Base-by-base conservation (phyloP, 2,888 invertebrate genomes). In the Lysandra bellargus region DNA sequence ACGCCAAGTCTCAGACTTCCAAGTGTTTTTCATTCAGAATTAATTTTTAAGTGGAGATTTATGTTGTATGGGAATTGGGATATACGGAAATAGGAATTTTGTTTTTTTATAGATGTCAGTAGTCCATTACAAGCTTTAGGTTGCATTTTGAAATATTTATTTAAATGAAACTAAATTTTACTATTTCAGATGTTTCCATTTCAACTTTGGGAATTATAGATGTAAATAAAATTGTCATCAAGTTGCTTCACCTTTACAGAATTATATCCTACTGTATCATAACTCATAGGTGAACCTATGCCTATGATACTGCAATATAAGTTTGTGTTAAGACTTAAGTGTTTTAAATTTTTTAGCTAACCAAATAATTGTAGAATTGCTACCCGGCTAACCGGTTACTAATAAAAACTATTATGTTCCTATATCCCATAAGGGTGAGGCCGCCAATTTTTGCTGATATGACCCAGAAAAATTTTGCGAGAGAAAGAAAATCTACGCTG, bases 31-130 rank as follows among this genome's bases (percentile, higher is more conserved):
- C 30, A 33, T 69, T 69, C 64, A 69, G 64, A 33, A 33, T 69
- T 37, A 69, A 69, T 30, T 37, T 69, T 69, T 69, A 37, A 69
- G 69, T 23, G 14, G 33, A 69, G 69, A 69, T 69, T 69, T 37
- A 69, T 69, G 69, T 33, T 37, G 33, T 23, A 23, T 23, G 23
- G 23, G 23, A 23, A 23, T 23, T 14, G 69, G 64, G 64, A 64
- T 64, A 30, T 37, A 17, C 69, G 33, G 69, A 69, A 69, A 69
- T 37, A 69, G 37, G 33, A 14, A 69, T 33, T 30, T 30, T 30
- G 64, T 64, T 64, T 64, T 61, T 64, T 64, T 64, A 64, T 30
- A 61, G 23, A 64, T 64, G 23, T 30, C 30, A 30, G 64, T 30
- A 30, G 30, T 12, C 23, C 23, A 64, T 9, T 64, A 64, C 64